Evolutionary conservation across 2,113 vertebrate genomes (phyloP).

Genomic region (Malurus elegans): DNA sequence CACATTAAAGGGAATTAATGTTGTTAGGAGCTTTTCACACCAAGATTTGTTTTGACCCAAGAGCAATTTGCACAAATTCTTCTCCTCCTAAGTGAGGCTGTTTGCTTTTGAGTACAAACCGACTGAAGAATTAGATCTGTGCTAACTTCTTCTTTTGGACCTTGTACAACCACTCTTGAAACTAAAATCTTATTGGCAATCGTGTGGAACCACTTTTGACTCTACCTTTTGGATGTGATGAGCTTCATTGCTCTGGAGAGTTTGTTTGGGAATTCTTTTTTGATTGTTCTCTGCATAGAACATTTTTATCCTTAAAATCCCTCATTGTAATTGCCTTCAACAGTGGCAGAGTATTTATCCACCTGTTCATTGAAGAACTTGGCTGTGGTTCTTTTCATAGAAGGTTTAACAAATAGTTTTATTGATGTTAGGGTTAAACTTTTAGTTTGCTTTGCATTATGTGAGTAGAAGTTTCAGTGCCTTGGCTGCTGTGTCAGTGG

Average conservation of each 20-base stretch:
- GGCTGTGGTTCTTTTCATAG: background rate
- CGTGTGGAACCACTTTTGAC: background rate
- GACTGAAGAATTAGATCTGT: background rate
- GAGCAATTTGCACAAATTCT: background rate
- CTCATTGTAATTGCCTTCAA: background rate
- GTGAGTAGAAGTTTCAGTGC: background rate
- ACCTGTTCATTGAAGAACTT: background rate
- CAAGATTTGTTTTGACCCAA: background rate
- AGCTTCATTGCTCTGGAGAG: background rate
- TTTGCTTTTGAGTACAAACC: background rate
- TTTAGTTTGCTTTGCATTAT: background rate
- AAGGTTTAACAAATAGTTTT: background rate
- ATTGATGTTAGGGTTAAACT: background rate
- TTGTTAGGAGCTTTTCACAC: background rate
- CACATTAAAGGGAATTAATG: conserved; percentile 22
- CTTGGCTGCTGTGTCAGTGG: background rate
- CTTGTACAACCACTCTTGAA: background rate
- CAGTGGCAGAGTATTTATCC: background rate
- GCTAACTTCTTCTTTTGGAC: background rate
- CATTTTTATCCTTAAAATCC: background rate
- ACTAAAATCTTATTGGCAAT: background rate
- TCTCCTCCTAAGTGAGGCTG: background rate
- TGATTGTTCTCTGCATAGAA: background rate
- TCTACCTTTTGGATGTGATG: background rate
- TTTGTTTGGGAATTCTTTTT: background rate